Base-by-base conservation (phyloP, 2,888 invertebrate genomes). In the Baronia brevicornis region DNA sequence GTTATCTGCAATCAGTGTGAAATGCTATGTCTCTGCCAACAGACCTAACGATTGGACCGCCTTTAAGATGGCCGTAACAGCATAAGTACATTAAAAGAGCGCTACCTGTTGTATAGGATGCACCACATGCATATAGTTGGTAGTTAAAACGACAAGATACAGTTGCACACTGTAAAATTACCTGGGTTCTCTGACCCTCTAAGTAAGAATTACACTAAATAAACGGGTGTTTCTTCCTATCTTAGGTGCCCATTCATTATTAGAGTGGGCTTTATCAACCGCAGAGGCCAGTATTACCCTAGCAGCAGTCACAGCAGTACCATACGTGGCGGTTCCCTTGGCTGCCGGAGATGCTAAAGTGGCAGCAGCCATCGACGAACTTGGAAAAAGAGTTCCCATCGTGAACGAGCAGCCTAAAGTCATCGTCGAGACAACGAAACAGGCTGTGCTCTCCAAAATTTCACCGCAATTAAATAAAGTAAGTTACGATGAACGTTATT, bases 231-330 rank as follows among this genome's bases (percentile, higher is more conserved):
- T n/a, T n/a, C n/a, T n/a, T n/a, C n/a, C n/a, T n/a, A n/a, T n/a
- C n/a, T 7, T 43, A 88, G 89, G 88, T 31, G 87, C 87, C 8
- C 89, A 89, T 58, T 86, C 88, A 3, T 78, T 90, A 28, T 78
- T 90, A 9, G 89, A 88, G 65, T 91, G 90, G 90, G 90, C 90
- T 0, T 68, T 91, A 2, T 87, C 87, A 9, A 89, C 89, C 1
- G 89, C 90, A 1, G 90, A 91, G 53, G 87, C 89, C 1, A 86
- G 90, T 1, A 82, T 89, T 13, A 79, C 87, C 12, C 84, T 87
- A 44, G 89, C 90, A 0, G 85, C 91, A 0, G 82, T 79, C 12
- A 89, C 89, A 2, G 89, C 89, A 0, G 86, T 82, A 1, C 90
- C 90, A 0, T 87, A 87, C 43, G 89, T 89, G 6, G 69, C 78